Base-by-base conservation (phyloP, 2,797 vertebrate species). In the Eulemur rubriventer region DNA sequence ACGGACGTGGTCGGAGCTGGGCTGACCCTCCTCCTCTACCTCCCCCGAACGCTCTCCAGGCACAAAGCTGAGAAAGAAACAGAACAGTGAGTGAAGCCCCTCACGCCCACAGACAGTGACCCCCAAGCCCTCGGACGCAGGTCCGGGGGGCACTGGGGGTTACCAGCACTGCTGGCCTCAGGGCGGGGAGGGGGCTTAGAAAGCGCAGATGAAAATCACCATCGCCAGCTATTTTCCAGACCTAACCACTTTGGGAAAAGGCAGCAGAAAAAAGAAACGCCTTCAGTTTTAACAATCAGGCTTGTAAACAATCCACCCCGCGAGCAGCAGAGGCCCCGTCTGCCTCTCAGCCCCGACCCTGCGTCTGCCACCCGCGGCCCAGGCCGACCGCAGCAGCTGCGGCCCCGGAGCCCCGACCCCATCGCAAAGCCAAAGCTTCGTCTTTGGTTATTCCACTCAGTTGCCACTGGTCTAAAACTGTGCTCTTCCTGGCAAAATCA, bases 371-470 rank as follows among this genome's bases (percentile, higher is more conserved):
- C 85, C 91, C 43, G 80, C 65, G 55, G 97, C 94, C 96, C 80
- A 65, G 92, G 96, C 96, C 85, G 91, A 95, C 80, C 96, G 88
- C 67, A 94, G 67, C 10, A 87, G 98, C 98, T 98, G 97, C 6
- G 7, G 98, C 97, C 95, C 96, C 55, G 96, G 95, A 93, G 97
- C 98, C 92, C 92, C 88, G 28, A 94, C 98, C 96, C 95, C 95
- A 98, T 98, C 97, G 98, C 98, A 98, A 97, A 98, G 98, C 98
- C 98, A 98, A 98, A 98, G 98, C 98, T 98, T 98, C 96, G 95
- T 99, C 99, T 99, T 99, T 99, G 99, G 99, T 99, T 99, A 98
- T 98, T 98, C 98, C 97, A 98, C 95, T 79, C 98, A 98, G 98
- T 98, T 96, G 98, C 97, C 98, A 95, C 97, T 97, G 96, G 97